Conservation (phyloP, 2,797 vertebrate species). For the Sebastes baramenuke region DNA sequence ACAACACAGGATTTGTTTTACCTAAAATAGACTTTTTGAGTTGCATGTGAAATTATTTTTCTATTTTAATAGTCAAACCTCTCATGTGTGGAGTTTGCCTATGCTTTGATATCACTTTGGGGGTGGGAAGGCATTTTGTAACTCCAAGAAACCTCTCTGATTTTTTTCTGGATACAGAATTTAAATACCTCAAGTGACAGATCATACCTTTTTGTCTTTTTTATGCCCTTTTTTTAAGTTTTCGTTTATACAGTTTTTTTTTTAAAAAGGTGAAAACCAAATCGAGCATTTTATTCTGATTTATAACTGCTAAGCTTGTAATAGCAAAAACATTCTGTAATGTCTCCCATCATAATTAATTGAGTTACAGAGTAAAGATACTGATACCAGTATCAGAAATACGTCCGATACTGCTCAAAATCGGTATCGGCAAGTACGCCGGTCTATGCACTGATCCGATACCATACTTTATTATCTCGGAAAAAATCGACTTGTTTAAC, state of each 20-base stretch:
- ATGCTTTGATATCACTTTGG: too few species aligned
- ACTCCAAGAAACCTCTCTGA: background rate
- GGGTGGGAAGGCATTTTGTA: background rate
- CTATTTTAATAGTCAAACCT: too few species aligned
- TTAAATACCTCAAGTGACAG: background rate
- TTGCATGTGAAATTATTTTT: background rate
- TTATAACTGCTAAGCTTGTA: background rate
- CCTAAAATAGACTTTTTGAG: background rate
- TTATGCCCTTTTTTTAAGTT: rapidly evolving
- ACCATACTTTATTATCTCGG: too few species aligned
- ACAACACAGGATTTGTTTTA: background rate
- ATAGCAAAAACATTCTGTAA: background rate
- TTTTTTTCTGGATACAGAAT: background rate
- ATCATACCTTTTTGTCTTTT: background rate
- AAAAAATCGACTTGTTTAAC: too few species aligned
- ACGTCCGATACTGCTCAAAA: too few species aligned
- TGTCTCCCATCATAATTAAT: background rate
- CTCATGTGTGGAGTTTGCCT: too few species aligned
- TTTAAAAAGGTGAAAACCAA: background rate
- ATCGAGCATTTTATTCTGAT: background rate
- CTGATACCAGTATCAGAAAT: rapidly evolving
- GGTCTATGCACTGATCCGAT: too few species aligned
- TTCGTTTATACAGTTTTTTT: background rate
- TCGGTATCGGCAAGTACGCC: rapidly evolving
- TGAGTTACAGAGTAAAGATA: too few species aligned